Evolutionary conservation across 2,113 vertebrate genomes (phyloP).

Genomic region (Ailuropoda melanoleuca): DNA sequence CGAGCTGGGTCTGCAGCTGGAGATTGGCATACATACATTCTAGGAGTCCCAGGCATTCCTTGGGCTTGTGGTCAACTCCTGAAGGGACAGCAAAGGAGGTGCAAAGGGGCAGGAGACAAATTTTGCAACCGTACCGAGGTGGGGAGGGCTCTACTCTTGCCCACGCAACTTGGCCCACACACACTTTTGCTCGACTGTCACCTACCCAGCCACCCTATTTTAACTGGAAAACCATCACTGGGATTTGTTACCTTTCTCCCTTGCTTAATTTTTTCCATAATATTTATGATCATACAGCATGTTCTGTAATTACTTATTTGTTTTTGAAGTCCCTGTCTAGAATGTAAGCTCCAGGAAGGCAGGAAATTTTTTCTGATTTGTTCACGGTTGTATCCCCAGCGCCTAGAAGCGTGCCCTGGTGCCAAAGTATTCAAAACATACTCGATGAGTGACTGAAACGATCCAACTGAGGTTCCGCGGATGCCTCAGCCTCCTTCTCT

Average conservation of each 20-base stretch:
- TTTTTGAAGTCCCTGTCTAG: neutral
- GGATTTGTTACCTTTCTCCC: neutral
- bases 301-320: neutral
- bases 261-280: neutral
- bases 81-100: neutral
- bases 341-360: neutral
- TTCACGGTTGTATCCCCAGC: neutral
- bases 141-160: neutral
- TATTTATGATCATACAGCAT: neutral
- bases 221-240: neutral
- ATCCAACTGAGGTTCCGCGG: neutral
- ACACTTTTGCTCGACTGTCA: neutral
- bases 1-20: slow-evolving; percentile 67
- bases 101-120: neutral
- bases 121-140: neutral
- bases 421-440: neutral
- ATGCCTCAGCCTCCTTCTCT: neutral
- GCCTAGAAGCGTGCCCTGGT: neutral
- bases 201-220: neutral
- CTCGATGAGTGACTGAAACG: neutral
- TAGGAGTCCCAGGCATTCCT: slow-evolving; percentile 65
- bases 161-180: neutral
- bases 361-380: neutral
- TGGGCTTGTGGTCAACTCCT: slow-evolving; percentile 57
- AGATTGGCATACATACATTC: slow-evolving; percentile 68